Evolutionary conservation across 2,113 vertebrate genomes (phyloP).

Genomic region (Callipepla squamata): DNA sequence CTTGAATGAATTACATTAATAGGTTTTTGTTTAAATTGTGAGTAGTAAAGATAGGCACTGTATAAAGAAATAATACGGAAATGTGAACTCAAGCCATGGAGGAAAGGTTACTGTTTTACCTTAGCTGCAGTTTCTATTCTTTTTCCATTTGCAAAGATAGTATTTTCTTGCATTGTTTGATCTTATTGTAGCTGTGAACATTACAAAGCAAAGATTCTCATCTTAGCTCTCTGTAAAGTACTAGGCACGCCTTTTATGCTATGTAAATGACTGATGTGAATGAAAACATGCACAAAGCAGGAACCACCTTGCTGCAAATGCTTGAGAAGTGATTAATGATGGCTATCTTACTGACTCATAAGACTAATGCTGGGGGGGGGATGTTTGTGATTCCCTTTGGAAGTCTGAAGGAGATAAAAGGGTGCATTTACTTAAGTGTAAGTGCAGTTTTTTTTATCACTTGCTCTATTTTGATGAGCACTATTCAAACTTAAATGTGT

Average conservation of each 20-base stretch:
- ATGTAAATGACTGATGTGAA: conserved; percentile 18
- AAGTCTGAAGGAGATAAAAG: conserved; percentile 4
- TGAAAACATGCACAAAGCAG: conserved; percentile 42
- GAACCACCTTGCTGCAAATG: conserved; percentile 51
- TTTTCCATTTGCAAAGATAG: background rate
- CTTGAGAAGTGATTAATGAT: conserved; percentile 56
- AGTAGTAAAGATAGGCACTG: background rate
- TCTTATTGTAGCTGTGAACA: background rate
- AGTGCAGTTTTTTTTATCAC: background rate
- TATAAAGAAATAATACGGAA: background rate
- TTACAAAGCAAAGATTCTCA: background rate
- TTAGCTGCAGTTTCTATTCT: background rate
- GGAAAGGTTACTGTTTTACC: background rate
- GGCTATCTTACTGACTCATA: conserved; percentile 44
- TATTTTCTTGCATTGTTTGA: background rate
- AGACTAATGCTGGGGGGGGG: conserved; percentile 24
- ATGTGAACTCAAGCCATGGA: background rate
- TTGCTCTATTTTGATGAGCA: conserved; percentile 8
- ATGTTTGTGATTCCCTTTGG: conserved; percentile 38
- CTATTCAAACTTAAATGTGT: background rate
- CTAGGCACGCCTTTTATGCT: background rate
- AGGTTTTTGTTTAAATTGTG: background rate
- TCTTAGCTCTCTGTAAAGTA: background rate
- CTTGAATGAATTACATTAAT: background rate
- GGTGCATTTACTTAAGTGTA: background rate